Conservation (phyloP, 1,140 invertebrate genomes). For the Phymorhynchus buccinoides region DNA sequence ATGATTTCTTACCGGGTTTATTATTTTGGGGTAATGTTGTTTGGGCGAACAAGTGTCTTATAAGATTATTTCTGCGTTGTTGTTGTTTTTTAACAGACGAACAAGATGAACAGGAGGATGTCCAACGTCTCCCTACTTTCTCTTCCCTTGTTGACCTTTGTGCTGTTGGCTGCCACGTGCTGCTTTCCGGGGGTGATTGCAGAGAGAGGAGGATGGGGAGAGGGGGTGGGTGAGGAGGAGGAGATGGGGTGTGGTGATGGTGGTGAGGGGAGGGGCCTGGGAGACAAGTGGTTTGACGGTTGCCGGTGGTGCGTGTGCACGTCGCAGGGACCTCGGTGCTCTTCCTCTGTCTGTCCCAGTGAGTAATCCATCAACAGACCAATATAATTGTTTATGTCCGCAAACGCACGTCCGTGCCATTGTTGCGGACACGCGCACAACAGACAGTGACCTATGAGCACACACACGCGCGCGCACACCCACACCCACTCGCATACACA, state of each 20-base stretch:
- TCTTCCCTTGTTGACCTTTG: background rate
- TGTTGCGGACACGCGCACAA: background rate
- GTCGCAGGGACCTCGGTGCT: background rate
- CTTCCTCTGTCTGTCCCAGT: constrained; percentile 30
- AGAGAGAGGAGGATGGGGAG: background rate
- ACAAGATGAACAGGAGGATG: no score
- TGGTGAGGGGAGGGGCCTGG: background rate
- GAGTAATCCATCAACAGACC: background rate
- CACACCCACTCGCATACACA: no score
- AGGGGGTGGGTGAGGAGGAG: no score
- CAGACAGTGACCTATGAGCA: background rate
- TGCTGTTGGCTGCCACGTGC: background rate
- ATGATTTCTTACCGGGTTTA: no score
- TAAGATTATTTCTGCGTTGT: background rate
- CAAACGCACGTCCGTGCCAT: background rate
- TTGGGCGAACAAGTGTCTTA: background rate
- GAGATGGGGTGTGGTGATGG: no score
- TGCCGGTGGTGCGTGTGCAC: constrained; percentile 47
- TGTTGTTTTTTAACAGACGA: background rate
- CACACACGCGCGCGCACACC: no score
- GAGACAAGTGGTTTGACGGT: constrained; percentile 50
- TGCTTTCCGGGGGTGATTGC: background rate
- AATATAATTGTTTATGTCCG: background rate
- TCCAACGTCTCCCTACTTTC: background rate
- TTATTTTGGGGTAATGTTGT: background rate